A percentile compares a stretch with the other conserved stretches of the same genome.
Evolutionary conservation across 37 sponge, comb jelly and placozoan genomes (phyloP).

Genomic region (Mnemiopsis leidyi): DNA sequence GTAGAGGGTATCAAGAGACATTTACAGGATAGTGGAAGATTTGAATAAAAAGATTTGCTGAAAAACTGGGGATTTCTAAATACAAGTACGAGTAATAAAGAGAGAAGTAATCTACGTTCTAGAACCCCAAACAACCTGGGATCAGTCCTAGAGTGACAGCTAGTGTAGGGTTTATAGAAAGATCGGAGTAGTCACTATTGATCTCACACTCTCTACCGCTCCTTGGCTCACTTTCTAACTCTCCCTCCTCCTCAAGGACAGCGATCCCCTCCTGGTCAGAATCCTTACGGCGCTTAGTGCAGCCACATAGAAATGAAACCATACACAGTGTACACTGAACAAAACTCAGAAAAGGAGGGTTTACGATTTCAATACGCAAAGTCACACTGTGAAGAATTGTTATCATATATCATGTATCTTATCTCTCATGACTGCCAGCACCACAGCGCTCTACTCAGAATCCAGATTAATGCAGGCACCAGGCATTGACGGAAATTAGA

Average conservation of each 20-base stretch:
- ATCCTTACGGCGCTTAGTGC: conserved; percentile 26
- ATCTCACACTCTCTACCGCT: not conserved
- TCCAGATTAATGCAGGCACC: not conserved
- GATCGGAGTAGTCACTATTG: not conserved
- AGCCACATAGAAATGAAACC: conserved; percentile 62
- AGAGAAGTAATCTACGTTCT: no score
- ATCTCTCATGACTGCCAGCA: conserved; percentile 3
- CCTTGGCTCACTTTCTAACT: no score
- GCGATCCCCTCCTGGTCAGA: not conserved
- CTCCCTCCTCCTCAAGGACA: no score
- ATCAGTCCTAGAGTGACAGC: no score
- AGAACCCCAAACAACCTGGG: no score
- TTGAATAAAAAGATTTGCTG: no score
- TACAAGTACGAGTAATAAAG: no score
- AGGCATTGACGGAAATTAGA: not conserved
- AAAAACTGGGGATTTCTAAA: no score
- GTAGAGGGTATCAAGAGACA: no score
- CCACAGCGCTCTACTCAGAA: not conserved
- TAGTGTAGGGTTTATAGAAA: no score
- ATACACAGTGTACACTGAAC: not conserved
- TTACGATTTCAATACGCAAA: not conserved
- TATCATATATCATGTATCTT: not conserved
- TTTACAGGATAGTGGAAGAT: no score
- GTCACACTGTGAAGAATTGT: not conserved
- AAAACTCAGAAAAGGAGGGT: not conserved